Evolutionary conservation across 37 sponge, comb jelly and placozoan species (phyloP).

Genomic region (Oscarella lobularis): DNA sequence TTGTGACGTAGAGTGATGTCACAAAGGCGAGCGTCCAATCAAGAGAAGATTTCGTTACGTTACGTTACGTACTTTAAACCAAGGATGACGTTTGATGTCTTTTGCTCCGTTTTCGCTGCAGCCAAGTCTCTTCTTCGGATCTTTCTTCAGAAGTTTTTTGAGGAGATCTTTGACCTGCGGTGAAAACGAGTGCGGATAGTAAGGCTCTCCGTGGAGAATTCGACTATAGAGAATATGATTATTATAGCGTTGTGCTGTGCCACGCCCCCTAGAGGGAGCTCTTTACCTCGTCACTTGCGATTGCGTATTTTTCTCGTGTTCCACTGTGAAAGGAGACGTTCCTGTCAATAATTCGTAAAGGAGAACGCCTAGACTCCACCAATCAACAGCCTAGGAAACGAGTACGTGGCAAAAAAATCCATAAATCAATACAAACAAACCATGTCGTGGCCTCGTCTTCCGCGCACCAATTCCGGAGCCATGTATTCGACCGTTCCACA

Average conservation of each 20-base stretch:
- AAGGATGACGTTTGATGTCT: conserved; percentile 70
- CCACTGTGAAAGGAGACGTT: conserved; percentile 54
- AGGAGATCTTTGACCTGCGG: conserved; percentile 26
- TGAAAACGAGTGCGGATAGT: conserved; percentile 34
- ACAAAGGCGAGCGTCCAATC: neutral
- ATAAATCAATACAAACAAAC: neutral
- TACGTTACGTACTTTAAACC: conserved; percentile 53
- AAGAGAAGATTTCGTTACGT: neutral
- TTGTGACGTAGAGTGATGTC: too few relatives aligned
- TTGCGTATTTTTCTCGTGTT: conserved; percentile 52
- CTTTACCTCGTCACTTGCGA: conserved; percentile 33
- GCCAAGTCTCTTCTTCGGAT: conserved; percentile 59
- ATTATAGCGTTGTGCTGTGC: neutral
- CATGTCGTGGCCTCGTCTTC: conserved; percentile 24
- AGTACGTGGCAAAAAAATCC: neutral
- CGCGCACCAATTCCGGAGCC: conserved; percentile 86
- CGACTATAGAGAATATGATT: conserved; percentile 30
- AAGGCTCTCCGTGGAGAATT: conserved; percentile 44
- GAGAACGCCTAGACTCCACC: conserved; percentile 95
- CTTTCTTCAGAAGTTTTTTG: conserved; percentile 49
- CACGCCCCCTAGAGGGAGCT: neutral
- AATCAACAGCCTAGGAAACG: conserved; percentile 55
- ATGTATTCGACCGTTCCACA: conserved; percentile 99
- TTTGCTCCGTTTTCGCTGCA: conserved; percentile 36
- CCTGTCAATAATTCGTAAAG: conserved; percentile 83